Evolutionary conservation across 2,113 vertebrate genomes (phyloP).

Genomic region (Tragelaphus imberbis): DNA sequence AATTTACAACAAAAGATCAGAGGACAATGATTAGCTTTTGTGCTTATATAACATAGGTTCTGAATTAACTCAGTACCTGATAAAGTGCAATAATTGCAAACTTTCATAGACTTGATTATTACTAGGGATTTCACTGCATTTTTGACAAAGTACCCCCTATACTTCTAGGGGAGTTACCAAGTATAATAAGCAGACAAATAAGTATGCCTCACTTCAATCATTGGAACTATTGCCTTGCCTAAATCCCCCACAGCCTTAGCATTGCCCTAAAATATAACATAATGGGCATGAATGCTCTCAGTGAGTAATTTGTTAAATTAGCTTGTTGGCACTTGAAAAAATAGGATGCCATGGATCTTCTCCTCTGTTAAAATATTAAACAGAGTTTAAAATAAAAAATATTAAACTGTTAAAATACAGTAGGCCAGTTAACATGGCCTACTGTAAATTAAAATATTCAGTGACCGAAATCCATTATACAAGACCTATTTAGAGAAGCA

Average conservation of each 20-base stretch:
- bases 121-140: neutral
- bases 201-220: neutral
- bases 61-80: neutral
- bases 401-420: neutral
- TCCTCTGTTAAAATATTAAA: neutral
- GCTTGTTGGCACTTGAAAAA: neutral
- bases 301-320: neutral
- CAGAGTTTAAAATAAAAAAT: neutral
- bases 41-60: neutral
- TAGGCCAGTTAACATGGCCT: neutral
- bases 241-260: neutral
- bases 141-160: neutral
- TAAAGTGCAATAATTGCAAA: neutral
- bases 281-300: neutral
- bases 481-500: neutral
- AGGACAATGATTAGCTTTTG: neutral
- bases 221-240: neutral
- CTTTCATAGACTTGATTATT: neutral
- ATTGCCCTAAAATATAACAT: neutral
- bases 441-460: slow-evolving; percentile 7
- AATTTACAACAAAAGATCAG: neutral
- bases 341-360: neutral
- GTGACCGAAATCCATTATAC: neutral
- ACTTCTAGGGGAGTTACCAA: neutral
- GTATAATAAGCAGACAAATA: neutral